Evolutionary conservation across 2,113 vertebrate genomes (phyloP).

Genomic region (Accipiter virgatus): DNA sequence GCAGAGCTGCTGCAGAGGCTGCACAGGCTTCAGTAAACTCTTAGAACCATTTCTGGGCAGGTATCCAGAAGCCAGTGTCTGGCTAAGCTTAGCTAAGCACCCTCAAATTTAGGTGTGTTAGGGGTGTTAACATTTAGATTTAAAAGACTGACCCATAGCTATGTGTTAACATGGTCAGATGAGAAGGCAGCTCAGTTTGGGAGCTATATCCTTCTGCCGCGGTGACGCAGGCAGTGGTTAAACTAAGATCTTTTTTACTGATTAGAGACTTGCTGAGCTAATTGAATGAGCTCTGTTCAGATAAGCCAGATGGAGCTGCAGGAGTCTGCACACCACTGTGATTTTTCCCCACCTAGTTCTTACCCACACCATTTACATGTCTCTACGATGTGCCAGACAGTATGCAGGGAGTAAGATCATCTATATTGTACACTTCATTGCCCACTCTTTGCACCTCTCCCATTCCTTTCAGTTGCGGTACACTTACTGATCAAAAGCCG

Average conservation of each 20-base stretch:
- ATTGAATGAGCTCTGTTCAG: background rate
- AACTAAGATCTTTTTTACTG: background rate
- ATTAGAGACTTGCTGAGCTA: slow-evolving; percentile 35
- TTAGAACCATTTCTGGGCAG: background rate
- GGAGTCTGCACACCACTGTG: background rate
- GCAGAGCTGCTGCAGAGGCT: background rate
- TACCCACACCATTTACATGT: background rate
- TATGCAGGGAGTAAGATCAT: background rate
- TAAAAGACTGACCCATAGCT: background rate
- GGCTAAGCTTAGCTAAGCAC: background rate
- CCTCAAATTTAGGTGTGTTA: background rate
- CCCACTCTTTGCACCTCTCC: background rate
- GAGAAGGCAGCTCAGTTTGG: background rate
- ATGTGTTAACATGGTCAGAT: background rate
- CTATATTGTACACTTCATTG: background rate
- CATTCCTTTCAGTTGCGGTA: background rate
- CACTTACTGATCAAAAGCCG: background rate
- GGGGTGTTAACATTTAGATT: background rate
- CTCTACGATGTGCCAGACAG: background rate
- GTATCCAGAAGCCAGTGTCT: background rate
- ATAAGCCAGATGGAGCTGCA: background rate
- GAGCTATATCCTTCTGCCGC: background rate
- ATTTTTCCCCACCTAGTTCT: background rate
- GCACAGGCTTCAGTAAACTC: background rate
- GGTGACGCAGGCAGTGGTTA: background rate